Base-by-base conservation (phyloP, 2,888 invertebrate species). In the Callyntrura guangdongensis region DNA sequence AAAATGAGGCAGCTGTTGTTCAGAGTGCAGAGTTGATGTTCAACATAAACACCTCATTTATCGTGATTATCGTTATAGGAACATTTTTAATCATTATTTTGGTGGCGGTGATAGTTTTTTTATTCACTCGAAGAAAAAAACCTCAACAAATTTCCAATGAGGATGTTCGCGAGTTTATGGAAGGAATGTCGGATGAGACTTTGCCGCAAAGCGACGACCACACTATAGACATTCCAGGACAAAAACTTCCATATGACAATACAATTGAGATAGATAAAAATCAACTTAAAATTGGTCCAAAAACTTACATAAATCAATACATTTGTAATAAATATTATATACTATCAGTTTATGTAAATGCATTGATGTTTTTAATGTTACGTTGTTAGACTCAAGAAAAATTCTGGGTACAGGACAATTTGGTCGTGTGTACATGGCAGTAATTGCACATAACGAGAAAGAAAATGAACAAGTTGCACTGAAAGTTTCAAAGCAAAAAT, bases 401-500 rank as follows among this genome's bases (percentile, higher is more conserved):
- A 4, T 45, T 0, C 17, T 82, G 27, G 82, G 82, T 12, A 12
- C 17, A n/a, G 82, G 82, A 3, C n/a, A 25, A n/a, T 82, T 82
- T 82, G 82, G 82, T 1, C 59, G 82, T 36, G 82, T 82, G 2
- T 61, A 17, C 61, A 82, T 36, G 11, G 82, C 82, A 2, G 6
- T 14, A 56, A 14, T 27, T 17, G 53, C 0, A 11, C 6, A 14
- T 3, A 5, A 12, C 20, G 2, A 0, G 8, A 8, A 1, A 12
- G 6, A 1, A 20, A 20, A 12, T 12, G 49, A 20, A 20, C 22
- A 36, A 11, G 72, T 85, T 1, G 69, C 85, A 0, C 14, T 85
- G n/a, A 85, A 85, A 72, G 47, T 49, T n/a, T 12, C 49, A 8
- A 84, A 84, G 8, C 14, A 9, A 0, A 8, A 17, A 11, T 1